These are phyloP conservation scores for Columba livia DNA, from an alignment of 2,113 vertebrate genomes.

Conservation along the genomic window DNA sequence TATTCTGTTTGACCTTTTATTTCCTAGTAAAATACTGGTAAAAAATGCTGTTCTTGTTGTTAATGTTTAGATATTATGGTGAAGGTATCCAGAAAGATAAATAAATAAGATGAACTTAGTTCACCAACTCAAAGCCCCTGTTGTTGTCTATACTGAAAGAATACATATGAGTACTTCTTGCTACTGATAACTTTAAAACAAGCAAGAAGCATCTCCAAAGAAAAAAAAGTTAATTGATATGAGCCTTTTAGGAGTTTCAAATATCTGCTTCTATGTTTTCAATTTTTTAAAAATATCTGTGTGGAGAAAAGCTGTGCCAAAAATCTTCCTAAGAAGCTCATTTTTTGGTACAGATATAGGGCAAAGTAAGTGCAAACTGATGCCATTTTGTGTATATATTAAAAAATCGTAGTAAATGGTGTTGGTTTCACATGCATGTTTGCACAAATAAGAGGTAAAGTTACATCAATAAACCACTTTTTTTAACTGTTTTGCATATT, in stretches of 20 bases:
- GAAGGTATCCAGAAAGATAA: neutral
- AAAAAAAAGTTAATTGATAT: neutral
- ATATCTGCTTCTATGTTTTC: neutral
- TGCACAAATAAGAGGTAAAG: neutral
- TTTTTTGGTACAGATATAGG: neutral
- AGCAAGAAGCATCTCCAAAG: neutral
- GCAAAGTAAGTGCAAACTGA: neutral
- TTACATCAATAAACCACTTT: rapidly evolving
- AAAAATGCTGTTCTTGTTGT: neutral
- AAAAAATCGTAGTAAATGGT: neutral
- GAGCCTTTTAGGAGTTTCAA: neutral
- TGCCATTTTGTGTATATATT: neutral
- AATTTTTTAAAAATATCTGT: neutral
- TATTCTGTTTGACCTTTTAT: neutral
- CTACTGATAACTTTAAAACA: neutral
- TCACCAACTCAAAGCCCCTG: rapidly evolving
- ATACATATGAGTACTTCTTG: rapidly evolving
- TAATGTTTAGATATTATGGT: neutral
- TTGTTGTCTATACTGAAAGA: neutral
- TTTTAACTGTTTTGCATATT: neutral
- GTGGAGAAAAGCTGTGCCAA: neutral
- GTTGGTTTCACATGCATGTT: neutral
- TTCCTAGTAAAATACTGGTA: neutral
- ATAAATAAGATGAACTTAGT: neutral
- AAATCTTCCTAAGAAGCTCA: neutral